A percentile compares a stretch with the other conserved stretches of the same genome.
Evolutionary conservation across 1,140 invertebrate genomes (phyloP).

Genomic region (Orussus abietinus): DNA sequence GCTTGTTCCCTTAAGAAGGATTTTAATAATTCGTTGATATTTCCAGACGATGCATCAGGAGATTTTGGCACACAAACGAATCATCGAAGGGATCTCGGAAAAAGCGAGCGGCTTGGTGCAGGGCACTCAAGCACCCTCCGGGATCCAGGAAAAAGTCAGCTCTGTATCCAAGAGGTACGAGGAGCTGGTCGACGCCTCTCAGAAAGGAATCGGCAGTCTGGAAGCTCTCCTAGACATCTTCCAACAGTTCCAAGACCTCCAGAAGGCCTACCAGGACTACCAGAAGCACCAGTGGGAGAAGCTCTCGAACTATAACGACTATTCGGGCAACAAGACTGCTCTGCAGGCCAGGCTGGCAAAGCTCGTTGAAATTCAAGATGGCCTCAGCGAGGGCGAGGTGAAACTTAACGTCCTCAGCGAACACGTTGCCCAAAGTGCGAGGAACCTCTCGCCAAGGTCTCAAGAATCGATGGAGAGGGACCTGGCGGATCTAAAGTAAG

Average conservation of each 20-base stretch:
- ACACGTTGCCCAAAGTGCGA: conserved; percentile 63
- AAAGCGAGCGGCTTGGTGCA: conserved; percentile 71
- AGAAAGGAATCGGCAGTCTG: conserved; percentile 63
- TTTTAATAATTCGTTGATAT: conserved; percentile 13
- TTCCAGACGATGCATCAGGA: conserved; percentile 76
- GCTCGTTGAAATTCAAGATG: conserved; percentile 73
- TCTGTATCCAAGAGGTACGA: conserved; percentile 74
- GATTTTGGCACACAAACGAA: conserved; percentile 81
- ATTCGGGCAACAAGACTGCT: conserved; percentile 73
- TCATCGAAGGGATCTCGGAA: conserved; percentile 84
- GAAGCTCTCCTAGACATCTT: conserved; percentile 74
- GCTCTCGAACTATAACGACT: conserved; percentile 72
- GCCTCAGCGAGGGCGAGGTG: conserved; percentile 68
- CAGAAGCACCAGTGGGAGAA: conserved; percentile 85
- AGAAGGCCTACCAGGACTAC: conserved; percentile 79
- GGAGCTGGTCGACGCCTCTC: conserved; percentile 59
- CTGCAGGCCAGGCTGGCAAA: conserved; percentile 70
- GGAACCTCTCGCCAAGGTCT: conserved; percentile 66
- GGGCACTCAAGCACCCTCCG: conserved; percentile 60
- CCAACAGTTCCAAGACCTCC: conserved; percentile 80
- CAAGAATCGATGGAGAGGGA: conserved; percentile 80
- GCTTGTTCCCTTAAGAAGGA: conserved; percentile 3
- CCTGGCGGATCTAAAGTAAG: conserved; percentile 65
- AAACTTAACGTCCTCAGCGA: conserved; percentile 68
- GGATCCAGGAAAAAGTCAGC: conserved; percentile 65